These are phyloP conservation scores for Cygnus olor DNA, from an alignment of 2,797 vertebrate genomes.

Conservation along the genomic window DNA sequence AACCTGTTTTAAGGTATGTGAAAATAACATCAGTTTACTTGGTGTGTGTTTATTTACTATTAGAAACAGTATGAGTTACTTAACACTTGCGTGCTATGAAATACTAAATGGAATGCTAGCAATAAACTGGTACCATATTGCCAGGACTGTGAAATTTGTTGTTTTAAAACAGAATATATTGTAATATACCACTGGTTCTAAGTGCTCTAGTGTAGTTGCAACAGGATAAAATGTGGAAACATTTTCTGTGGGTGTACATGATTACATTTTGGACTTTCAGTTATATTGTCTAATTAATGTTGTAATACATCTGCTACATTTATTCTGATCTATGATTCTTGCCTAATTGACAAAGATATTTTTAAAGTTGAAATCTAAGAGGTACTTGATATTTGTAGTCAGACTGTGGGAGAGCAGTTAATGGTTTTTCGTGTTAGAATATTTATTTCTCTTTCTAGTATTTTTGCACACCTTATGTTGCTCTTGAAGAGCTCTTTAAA, in stretches of 20 bases:
- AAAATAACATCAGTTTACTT: constrained; percentile 64
- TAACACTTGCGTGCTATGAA: background rate
- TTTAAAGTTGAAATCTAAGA: background rate
- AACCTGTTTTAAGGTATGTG: constrained; percentile 67
- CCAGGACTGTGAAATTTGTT: constrained; percentile 52
- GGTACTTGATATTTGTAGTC: constrained; percentile 26
- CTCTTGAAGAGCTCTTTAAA: constrained; percentile 36
- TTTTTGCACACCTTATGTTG: constrained; percentile 36
- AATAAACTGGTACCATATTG: constrained; percentile 35
- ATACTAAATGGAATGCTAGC: constrained; percentile 40
- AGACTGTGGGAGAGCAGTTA: background rate
- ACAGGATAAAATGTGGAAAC: background rate
- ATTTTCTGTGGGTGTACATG: background rate
- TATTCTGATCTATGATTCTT: constrained; percentile 1
- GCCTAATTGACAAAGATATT: background rate
- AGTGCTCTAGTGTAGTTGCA: background rate
- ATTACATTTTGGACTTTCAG: background rate
- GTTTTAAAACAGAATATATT: constrained; percentile 21
- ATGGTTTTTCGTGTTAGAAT: background rate
- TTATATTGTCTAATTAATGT: background rate
- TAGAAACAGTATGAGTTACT: constrained; percentile 20
- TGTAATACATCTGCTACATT: background rate
- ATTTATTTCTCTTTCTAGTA: constrained; percentile 58
- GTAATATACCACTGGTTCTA: background rate
- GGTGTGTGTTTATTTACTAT: constrained; percentile 61